Evolutionary conservation across 1,140 invertebrate species (phyloP), one percentile per base, ranked within the genome.

Genomic region (Oedothorax gibbosus): DNA sequence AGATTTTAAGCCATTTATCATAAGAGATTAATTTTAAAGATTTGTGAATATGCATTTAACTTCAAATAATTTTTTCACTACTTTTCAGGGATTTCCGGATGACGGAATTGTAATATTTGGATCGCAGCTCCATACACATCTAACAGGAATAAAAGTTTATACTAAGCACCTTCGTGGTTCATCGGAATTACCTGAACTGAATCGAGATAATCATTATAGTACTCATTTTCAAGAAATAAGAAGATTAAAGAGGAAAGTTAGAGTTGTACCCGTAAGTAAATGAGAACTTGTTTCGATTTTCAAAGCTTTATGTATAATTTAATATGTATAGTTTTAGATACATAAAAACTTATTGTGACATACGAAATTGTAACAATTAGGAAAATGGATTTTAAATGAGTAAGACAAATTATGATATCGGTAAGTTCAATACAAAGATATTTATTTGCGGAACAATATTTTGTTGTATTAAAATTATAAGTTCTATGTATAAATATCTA

Each of bases 181-280:
- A 0, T 90, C 92, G 2, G 93, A 94, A 89, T 90, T 99, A 64
- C 93, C 94, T 0, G 92, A 94, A 88, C 90, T 99, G 3, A 99
- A 99, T 90, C 91, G 94, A 78, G 98, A 99, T 89, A 93, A 98
- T 89, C 98, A 99, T 91, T 99, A 98, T 90, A 98, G 96, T 82
- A 96, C 97, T 11, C 98, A 99, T 91, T 99, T 98, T 90, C 98
- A 99, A 91, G 98, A 99, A 91, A 99, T 99, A 87, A 91, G 97
- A 87, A 91, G 94, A 35, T 90, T 99, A 56, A 95, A 96, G 83
- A 90, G 93, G 87, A 93, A 93, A 12, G 94, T 96, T 0, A 92
- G 91, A 21, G 91, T 99, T n/a, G 88, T 97, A 85, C 97, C 97
- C 79, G 97, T 99, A 92, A 92, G 72, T 79, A 49, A 18, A 21